Conservation (phyloP, 2,888 invertebrate genomes). For the Mythimna impura region DNA sequence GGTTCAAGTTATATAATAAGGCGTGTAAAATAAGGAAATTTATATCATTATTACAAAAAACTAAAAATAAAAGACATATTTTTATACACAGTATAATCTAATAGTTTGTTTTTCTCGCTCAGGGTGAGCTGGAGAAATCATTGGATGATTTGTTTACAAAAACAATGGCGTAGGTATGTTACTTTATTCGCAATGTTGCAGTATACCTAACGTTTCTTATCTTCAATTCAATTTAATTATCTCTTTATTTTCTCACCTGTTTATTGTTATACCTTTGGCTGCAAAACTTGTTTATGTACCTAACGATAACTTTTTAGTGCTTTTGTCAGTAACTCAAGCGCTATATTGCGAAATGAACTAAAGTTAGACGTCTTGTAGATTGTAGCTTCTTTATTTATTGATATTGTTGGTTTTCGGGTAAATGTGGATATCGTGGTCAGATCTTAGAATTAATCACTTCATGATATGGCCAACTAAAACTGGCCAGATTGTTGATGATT, state of each 20-base stretch:
- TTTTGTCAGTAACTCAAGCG: conserved; percentile 1
- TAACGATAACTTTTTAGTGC: conserved; percentile 27
- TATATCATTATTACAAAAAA: too few species aligned
- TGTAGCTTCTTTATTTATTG: conserved; percentile 6
- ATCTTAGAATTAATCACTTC: too few species aligned
- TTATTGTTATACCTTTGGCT: conserved; percentile 12
- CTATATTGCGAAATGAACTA: conserved; percentile 9
- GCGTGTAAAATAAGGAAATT: not conserved
- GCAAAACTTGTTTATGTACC: conserved; percentile 20
- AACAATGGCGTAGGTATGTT: not conserved
- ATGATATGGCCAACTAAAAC: too few species aligned
- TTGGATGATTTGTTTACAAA: too few species aligned
- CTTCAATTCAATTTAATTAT: not conserved
- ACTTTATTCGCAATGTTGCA: not conserved
- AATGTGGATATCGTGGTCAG: not conserved
- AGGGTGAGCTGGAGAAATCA: too few species aligned
- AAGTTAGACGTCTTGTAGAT: not conserved
- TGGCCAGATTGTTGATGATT: too few species aligned
- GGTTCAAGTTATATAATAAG: not conserved
- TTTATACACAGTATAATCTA: too few species aligned
- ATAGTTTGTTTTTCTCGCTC: too few species aligned
- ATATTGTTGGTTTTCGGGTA: not conserved
- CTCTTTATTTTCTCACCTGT: conserved; percentile 7
- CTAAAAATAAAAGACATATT: too few species aligned
- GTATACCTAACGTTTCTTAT: not conserved